Conservation (phyloP, 2,113 vertebrate genomes). For the Sorex araneus region DNA sequence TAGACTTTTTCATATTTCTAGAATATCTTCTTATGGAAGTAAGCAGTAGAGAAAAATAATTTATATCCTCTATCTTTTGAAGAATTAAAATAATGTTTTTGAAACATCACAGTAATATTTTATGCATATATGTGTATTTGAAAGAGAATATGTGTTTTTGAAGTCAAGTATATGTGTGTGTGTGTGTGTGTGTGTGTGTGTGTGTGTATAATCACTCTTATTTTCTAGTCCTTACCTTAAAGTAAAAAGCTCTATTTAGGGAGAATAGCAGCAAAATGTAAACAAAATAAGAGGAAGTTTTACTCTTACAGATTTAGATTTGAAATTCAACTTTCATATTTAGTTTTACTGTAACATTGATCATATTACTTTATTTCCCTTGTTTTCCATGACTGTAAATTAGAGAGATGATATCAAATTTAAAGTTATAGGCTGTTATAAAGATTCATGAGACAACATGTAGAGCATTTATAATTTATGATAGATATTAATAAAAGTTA, state of each 20-base stretch:
- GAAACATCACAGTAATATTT: neutral
- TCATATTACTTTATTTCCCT: neutral
- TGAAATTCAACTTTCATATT: conserved; percentile 19
- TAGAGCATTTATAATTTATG: neutral
- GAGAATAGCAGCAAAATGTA: neutral
- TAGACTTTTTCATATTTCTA: neutral
- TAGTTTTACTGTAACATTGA: neutral
- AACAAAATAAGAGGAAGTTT: neutral
- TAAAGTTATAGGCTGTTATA: neutral
- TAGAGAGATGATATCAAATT: neutral
- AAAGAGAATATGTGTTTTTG: neutral
- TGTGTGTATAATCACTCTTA: neutral
- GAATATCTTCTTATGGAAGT: conserved; percentile 8
- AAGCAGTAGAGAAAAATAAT: neutral
- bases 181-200: neutral
- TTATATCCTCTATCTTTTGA: neutral
- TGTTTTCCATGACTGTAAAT: conserved; percentile 13
- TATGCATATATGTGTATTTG: neutral
- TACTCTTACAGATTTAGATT: neutral
- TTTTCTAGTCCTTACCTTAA: conserved; percentile 7
- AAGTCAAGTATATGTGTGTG: neutral
- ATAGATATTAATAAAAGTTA: neutral
- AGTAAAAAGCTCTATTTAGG: conserved; percentile 49
- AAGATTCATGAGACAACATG: neutral
- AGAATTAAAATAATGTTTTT: conserved; percentile 29